A percentile compares a stretch with the other conserved stretches of the same genome.
Conservation (phyloP, 2,888 invertebrate species). For the Drosophila pseudotakahashii region DNA sequence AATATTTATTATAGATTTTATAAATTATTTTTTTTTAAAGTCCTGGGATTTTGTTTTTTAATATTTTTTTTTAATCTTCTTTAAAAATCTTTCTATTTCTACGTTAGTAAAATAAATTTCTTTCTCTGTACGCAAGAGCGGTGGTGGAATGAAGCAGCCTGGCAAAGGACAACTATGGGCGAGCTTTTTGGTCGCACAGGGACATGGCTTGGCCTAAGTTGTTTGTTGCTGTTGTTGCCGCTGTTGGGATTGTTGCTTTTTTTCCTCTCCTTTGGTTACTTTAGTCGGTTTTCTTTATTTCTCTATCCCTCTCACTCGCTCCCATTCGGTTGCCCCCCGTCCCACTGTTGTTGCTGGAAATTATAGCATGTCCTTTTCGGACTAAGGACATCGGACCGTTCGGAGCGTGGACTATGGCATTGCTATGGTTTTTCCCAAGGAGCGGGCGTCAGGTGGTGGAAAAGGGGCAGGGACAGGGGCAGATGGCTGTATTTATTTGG, state of each 20-base stretch:
- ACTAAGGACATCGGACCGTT: slow-evolving; percentile 52
- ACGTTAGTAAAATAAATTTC: not conserved
- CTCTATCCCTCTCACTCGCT: slow-evolving; percentile 9
- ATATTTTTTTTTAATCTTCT: too few relatives aligned
- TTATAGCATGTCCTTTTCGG: slow-evolving; percentile 78
- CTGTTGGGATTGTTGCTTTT: slow-evolving; percentile 75
- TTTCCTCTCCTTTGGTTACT: slow-evolving; percentile 66
- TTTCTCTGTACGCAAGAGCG: not conserved
- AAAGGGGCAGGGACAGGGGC: slow-evolving; percentile 7
- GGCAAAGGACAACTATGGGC: slow-evolving; percentile 76
- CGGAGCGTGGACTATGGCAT: slow-evolving; percentile 57
- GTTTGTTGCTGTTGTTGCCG: slow-evolving; percentile 73
- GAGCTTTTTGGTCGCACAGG: slow-evolving; percentile 66
- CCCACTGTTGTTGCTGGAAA: slow-evolving; percentile 64
- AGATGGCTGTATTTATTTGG: slow-evolving; percentile 38
- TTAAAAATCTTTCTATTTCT: not conserved
- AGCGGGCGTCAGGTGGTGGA: slow-evolving; percentile 50
- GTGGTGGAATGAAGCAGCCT: slow-evolving; percentile 24
- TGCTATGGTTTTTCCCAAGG: slow-evolving; percentile 68
- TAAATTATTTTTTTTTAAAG: too few relatives aligned
- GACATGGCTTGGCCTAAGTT: slow-evolving; percentile 68
- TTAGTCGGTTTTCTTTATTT: slow-evolving; percentile 66
- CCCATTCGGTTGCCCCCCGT: slow-evolving; percentile 9
- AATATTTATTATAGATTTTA: rapidly evolving
- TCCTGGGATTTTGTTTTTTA: too few relatives aligned